phyloP scores from a whole-genome alignment of 2,888 invertebrate genomes.

The Tipula confusa region DNA sequence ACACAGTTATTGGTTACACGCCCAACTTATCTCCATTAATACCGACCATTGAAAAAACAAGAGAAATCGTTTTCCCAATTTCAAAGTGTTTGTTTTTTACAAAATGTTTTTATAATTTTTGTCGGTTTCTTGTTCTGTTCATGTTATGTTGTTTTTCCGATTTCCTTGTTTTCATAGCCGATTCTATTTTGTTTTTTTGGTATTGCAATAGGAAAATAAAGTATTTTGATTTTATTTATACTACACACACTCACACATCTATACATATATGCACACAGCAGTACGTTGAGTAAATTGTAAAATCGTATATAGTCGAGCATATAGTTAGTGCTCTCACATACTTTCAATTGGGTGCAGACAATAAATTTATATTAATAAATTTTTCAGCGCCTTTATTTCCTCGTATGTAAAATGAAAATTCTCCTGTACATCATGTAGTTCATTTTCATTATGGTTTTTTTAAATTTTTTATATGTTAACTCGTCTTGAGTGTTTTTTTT shows the following conservation, averaged over 20 bases:
- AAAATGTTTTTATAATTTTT: neutral
- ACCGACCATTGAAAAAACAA: neutral
- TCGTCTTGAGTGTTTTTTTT: neutral
- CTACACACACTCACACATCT: too few relatives aligned
- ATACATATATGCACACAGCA: neutral
- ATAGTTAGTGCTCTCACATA: neutral
- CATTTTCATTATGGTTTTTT: neutral
- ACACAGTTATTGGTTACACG: neutral
- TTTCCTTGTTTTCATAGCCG: too few relatives aligned
- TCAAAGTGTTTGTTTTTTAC: neutral
- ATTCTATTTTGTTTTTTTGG: neutral
- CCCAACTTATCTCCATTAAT: neutral
- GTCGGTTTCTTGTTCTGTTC: neutral
- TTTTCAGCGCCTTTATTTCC: neutral
- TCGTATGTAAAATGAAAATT: neutral
- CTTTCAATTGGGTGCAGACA: neutral
- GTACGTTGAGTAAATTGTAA: neutral
- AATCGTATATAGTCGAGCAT: neutral
- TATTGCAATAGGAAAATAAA: neutral
- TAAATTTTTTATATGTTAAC: neutral
- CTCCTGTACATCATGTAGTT: neutral
- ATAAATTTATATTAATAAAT: constrained; percentile 4
- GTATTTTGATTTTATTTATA: neutral
- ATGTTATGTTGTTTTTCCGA: neutral
- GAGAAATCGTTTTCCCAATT: neutral